Evolutionary conservation across 2,888 invertebrate genomes (phyloP), one percentile per base, ranked within the genome.

Genomic region (Cetonia aurata): DNA sequence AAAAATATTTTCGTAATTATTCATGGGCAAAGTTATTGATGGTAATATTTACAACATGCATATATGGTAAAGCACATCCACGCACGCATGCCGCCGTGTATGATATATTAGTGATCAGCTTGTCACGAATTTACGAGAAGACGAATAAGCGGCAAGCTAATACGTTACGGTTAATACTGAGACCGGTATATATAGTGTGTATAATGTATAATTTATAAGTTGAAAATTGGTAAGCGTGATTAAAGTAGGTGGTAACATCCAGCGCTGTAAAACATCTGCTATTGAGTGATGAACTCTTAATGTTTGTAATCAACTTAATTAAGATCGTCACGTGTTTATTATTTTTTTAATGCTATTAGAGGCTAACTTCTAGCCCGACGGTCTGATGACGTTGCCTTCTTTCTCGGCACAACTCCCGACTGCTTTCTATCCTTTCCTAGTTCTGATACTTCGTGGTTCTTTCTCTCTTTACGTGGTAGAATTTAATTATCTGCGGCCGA

Each of bases 241-340:
- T 72, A 72, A 71, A 53, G 60, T 69, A 75, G 73, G 73, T 72
- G 73, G 73, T 62, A 71, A 71, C 70, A 56, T 69, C 52, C 56
- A 62, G 53, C 62, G 62, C 50, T 66, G 69, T 73, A 69, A 67
- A 74, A 74, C 74, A 75, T 75, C 75, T 74, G 75, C 72, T 69
- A 70, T 70, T 75, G 75, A 75, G 72, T 72, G 72, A 75, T 75
- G 75, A 75, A 74, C 72, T 73, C 73, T 74, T 75, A 75, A 74
- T 75, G 69, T 72, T 70, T 55, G 72, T 75, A 75, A 73, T 75
- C 74, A 70, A 75, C 66, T 73, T 75, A 72, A 75, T 75, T 75
- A 75, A 74, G 71, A 68, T 72, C 60, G 53, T 60, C 69, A 59
- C 59, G 69, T 69, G 69, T 69, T 69, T 57, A 69, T 69, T 69